These are phyloP conservation scores for Lepus americanus DNA, from an alignment of 2,113 vertebrate species.

Conservation along the genomic window DNA sequence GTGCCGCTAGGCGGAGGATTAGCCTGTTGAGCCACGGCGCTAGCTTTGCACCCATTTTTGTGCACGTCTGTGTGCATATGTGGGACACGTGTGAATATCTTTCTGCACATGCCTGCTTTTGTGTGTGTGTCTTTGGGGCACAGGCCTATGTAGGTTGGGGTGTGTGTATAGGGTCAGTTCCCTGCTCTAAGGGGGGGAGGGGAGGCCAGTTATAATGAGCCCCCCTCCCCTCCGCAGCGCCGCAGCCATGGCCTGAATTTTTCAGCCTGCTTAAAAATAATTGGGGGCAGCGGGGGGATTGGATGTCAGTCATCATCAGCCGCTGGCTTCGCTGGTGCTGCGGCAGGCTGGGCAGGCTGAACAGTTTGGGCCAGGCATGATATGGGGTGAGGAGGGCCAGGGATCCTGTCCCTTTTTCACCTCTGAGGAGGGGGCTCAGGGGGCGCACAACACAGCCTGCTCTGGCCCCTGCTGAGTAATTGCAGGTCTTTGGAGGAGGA, in stretches of 20 bases:
- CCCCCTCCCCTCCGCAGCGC: constrained; percentile 65
- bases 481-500: neutral
- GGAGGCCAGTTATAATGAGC: constrained; percentile 75
- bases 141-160: neutral
- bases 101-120: neutral
- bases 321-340: neutral
- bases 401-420: neutral
- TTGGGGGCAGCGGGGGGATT: constrained; percentile 73
- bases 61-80: neutral
- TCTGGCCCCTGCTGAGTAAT: constrained; percentile 15
- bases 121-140: neutral
- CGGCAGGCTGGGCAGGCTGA: neutral
- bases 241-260: constrained; percentile 76
- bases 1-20: no score
- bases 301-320: constrained; percentile 77
- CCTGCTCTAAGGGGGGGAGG: constrained; percentile 59
- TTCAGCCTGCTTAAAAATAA: constrained; percentile 81
- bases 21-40: no score
- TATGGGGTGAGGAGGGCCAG: neutral
- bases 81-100: neutral
- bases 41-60: neutral
- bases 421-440: neutral
- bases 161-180: constrained; percentile 3
- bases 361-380: constrained; percentile 58
- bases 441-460: neutral